Percentiles rank a stretch among this genome's conserved stretches.
Conservation (phyloP, 2,797 vertebrate species). For the Gymnothorax javanicus region DNA sequence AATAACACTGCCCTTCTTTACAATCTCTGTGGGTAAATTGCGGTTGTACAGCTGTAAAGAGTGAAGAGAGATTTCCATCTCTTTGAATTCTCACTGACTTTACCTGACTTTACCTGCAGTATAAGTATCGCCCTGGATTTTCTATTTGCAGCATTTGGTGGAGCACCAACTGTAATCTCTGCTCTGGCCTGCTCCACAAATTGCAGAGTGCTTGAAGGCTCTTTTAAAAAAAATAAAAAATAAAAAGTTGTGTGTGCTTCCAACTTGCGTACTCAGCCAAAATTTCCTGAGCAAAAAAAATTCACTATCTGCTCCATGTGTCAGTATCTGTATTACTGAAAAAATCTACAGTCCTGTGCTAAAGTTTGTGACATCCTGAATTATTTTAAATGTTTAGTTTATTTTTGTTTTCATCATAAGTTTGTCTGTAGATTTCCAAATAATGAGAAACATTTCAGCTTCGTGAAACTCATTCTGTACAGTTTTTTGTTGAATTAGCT, state of each 20-base stretch:
- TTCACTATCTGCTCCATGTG: background rate
- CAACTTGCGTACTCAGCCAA: background rate
- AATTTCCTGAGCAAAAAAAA: background rate
- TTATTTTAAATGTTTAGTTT: too few species aligned
- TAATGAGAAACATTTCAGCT: too few species aligned
- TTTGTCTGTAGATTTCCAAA: too few species aligned
- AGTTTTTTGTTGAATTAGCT: too few species aligned
- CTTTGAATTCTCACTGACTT: background rate
- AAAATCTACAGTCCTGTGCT: background rate
- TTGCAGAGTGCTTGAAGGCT: background rate
- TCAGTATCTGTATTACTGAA: background rate
- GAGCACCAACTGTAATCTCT: background rate
- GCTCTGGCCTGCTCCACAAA: background rate
- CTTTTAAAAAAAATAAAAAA: background rate
- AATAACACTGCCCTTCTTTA: background rate
- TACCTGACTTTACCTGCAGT: conserved; percentile 6
- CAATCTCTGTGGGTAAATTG: conserved; percentile 30
- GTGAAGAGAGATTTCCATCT: background rate
- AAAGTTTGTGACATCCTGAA: too few species aligned
- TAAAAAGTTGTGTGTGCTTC: background rate
- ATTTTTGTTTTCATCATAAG: too few species aligned
- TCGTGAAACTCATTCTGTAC: too few species aligned
- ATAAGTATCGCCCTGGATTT: background rate
- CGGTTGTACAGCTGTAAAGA: conserved; percentile 5
- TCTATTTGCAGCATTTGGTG: background rate